Conservation (phyloP, 1,140 invertebrate genomes). For the Halictus rubicundus region DNA sequence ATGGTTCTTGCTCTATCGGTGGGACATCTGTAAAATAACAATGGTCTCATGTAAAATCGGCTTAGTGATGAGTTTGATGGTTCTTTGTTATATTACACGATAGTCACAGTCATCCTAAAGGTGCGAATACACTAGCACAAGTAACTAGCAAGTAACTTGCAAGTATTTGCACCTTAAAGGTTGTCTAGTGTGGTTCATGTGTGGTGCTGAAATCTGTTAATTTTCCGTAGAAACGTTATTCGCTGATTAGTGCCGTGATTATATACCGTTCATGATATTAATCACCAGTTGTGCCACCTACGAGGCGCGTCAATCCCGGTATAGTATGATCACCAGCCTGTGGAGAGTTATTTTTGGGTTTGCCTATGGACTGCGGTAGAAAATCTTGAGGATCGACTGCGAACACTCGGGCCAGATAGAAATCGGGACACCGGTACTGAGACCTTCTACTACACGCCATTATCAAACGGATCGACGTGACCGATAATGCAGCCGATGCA, state of each 20-base stretch:
- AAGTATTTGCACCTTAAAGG: no score
- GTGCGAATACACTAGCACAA: no score
- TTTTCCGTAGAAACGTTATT: background rate
- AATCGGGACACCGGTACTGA: background rate
- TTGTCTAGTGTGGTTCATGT: no score
- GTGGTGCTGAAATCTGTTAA: background rate
- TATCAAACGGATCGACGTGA: constrained; percentile 20
- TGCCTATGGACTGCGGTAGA: background rate
- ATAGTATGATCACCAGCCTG: background rate
- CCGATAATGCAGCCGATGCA: background rate
- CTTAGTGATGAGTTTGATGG: no score
- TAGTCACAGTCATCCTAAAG: background rate
- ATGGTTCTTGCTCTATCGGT: constrained; percentile 95
- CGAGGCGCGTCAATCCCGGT: background rate
- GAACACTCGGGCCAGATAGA: background rate
- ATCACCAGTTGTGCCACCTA: constrained; percentile 15
- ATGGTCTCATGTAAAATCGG: constrained; percentile 19
- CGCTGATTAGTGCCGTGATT: background rate
- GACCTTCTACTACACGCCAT: background rate
- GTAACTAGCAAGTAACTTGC: no score
- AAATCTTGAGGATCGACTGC: background rate
- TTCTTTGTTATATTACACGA: background rate
- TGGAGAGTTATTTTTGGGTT: constrained; percentile 19
- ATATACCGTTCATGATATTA: constrained; percentile 19
- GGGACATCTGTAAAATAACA: constrained; percentile 90